Percentiles rank a stretch among this genome's conserved stretches.
These are phyloP conservation scores for Drosophila melanosoma DNA, from an alignment of 2,888 invertebrate species.

Conservation along the genomic window DNA sequence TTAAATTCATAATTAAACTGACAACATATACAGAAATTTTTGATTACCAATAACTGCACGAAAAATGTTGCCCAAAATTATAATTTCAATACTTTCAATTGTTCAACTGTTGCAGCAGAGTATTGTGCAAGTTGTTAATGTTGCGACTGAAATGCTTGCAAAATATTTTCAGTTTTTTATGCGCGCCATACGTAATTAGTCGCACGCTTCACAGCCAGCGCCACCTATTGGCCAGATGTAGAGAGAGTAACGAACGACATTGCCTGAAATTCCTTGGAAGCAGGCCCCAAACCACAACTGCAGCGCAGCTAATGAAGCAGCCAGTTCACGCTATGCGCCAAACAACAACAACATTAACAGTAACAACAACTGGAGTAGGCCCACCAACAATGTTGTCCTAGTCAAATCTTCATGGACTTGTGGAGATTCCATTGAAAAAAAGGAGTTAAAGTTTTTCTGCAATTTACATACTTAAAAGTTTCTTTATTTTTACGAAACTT, in stretches of 20 bases:
- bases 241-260: constrained; percentile 83
- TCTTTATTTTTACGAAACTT: constrained; percentile 26
- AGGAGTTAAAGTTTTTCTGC: constrained; percentile 63
- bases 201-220: constrained; percentile 67
- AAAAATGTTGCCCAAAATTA: not conserved
- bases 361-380: constrained; percentile 1
- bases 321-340: constrained; percentile 53
- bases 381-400: constrained; percentile 28
- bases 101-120: not conserved
- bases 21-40: not conserved
- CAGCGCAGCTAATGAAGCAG: constrained; percentile 68
- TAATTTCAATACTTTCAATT: not conserved
- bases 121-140: constrained; percentile 7
- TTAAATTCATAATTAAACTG: not conserved
- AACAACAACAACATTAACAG: constrained; percentile 2
- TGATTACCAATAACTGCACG: not conserved
- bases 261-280: constrained; percentile 79
- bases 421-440: constrained; percentile 77
- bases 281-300: constrained; percentile 32
- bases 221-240: constrained; percentile 57
- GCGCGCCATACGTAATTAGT: constrained; percentile 66
- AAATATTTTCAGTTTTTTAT: constrained; percentile 26
- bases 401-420: constrained; percentile 67
- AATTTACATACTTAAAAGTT: constrained; percentile 61
- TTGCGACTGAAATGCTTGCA: not conserved